Evolutionary conservation across 2,888 invertebrate species (phyloP), one percentile per base, ranked within the genome.

Genomic region (Oxyscelio sp.): DNA sequence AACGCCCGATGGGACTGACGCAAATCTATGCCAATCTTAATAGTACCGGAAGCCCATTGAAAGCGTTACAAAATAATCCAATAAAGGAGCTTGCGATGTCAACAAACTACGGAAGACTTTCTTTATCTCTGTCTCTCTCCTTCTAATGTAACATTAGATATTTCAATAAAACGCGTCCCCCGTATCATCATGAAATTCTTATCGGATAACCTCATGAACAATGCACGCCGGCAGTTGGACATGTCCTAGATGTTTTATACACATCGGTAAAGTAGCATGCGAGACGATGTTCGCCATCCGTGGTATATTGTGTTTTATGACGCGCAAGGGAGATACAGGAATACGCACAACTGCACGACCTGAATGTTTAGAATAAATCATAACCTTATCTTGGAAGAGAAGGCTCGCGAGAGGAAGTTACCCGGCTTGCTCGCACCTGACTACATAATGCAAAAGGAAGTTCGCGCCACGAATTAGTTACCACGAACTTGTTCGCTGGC

Each of bases 301-400:
- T 77, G 71, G 77, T 77, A 83, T 83, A 83, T 83, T 77, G 83
- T 77, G 83, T 83, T 83, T 83, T 83, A 83, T 83, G 83, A 77
- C 71, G 83, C 83, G 77, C 83, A 73, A 83, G 83, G 78, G 78
- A 78, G 83, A 78, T 78, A 83, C 83, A 73, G 77, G 83, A 77
- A 68, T 83, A 83, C 83, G 83, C 83, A 77, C 83, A 78, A 83
- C 77, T 78, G 77, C 54, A 61, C 77, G 77, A 83, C 77, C 83
- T 71, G 83, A 83, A 83, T 83, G 83, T 83, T 83, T 83, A 66
- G 83, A 83, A 83, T 83, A 83, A 83, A 83, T 83, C 83, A 83
- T 83, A 83, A 83, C 83, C 83, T 83, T 83, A 83, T 83, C 83
- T 78, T 83, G 61, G 40, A 77, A 34, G 54, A 59, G 83, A 71